Evolutionary conservation across 1,140 invertebrate species (phyloP).

Genomic region (Hypothenemus hampei): DNA sequence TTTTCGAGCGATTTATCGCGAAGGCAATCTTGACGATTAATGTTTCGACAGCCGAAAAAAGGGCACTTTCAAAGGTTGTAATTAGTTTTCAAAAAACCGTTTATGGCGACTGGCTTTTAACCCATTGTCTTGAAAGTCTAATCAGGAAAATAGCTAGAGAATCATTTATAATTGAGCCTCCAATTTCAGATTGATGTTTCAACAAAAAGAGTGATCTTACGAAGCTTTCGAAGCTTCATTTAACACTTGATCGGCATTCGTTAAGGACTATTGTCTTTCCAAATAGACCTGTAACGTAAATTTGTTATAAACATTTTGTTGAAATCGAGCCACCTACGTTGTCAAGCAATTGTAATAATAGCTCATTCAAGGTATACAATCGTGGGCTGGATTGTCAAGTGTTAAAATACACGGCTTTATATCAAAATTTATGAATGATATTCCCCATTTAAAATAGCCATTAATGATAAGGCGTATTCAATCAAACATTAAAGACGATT

Average conservation of each 20-base stretch:
- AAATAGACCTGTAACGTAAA: background rate
- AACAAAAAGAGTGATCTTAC: no score
- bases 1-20: slow-evolving; percentile 11
- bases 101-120: background rate
- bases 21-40: slow-evolving; percentile 12
- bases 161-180: background rate
- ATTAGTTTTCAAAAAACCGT: slow-evolving; percentile 13
- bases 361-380: background rate
- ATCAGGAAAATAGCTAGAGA: slow-evolving; percentile 1
- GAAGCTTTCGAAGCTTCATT: no score
- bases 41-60: slow-evolving; percentile 12
- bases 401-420: background rate
- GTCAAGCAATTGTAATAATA: background rate
- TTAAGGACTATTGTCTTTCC: no score
- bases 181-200: no score
- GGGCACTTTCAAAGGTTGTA: slow-evolving; percentile 9
- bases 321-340: background rate
- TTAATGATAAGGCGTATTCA: background rate
- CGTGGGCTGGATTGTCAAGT: background rate
- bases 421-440: background rate
- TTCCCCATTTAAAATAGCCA: background rate
- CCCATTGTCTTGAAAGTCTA: background rate
- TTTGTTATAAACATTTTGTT: background rate
- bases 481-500: no score
- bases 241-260: no score